Conservation (phyloP, 1,140 invertebrate species). For the Probaryconus sp. region DNA sequence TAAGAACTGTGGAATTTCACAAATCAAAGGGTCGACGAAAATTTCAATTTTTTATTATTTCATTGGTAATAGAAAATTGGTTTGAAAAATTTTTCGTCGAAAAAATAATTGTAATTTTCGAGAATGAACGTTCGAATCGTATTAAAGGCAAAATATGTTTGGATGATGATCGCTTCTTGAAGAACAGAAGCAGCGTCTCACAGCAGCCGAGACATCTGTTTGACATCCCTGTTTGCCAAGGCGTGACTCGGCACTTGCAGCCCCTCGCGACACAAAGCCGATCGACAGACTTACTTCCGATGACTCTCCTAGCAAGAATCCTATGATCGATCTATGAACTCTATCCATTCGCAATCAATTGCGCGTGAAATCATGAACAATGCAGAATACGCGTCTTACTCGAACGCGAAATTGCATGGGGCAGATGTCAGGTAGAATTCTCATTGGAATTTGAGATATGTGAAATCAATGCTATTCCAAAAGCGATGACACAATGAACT, state of each 20-base stretch:
- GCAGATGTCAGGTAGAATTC: slow-evolving; percentile 62
- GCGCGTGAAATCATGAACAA: slow-evolving; percentile 77
- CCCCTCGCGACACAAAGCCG: slow-evolving; percentile 68
- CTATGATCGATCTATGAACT: slow-evolving; percentile 75
- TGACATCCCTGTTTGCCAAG: slow-evolving; percentile 79
- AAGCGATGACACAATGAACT: slow-evolving; percentile 16
- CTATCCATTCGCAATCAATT: slow-evolving; percentile 73
- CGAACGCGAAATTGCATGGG: slow-evolving; percentile 41
- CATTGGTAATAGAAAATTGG: too few relatives aligned
- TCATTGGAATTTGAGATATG: slow-evolving; percentile 35
- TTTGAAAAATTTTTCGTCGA: too few relatives aligned
- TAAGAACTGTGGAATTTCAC: not conserved
- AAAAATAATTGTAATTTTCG: too few relatives aligned
- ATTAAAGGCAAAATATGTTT: not conserved
- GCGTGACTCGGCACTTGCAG: slow-evolving; percentile 79
- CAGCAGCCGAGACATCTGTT: slow-evolving; percentile 75
- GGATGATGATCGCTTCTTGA: too few relatives aligned
- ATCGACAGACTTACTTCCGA: slow-evolving; percentile 62
- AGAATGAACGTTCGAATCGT: slow-evolving; percentile 14
- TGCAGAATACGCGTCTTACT: slow-evolving; percentile 43
- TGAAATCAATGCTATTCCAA: slow-evolving; percentile 27
- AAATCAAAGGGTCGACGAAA: too few relatives aligned
- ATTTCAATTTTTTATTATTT: too few relatives aligned
- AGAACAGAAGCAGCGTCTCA: slow-evolving; percentile 29
- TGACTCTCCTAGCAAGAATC: slow-evolving; percentile 60